phyloP scores from a whole-genome alignment of 2,113 vertebrate species.

The Sturnus vulgaris region DNA sequence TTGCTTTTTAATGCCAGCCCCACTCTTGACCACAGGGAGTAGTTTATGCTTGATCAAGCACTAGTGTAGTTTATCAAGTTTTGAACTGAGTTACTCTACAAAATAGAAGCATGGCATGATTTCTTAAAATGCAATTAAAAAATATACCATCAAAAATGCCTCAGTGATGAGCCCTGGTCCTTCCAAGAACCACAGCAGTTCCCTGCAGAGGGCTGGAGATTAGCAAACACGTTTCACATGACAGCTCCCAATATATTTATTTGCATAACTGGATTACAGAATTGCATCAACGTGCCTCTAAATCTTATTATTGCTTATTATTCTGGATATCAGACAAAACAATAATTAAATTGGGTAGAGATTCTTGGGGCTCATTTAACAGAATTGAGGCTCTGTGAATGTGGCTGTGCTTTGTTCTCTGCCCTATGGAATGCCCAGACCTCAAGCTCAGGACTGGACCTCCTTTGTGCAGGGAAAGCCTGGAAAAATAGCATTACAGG shows the following conservation, averaged over 20 bases:
- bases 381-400: background rate
- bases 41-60: background rate
- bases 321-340: background rate
- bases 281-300: background rate
- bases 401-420: background rate
- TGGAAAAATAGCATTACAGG: background rate
- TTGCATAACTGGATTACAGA: slow-evolving; percentile 39
- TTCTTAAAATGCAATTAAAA: background rate
- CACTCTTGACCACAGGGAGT: background rate
- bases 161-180: background rate
- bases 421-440: accelerated
- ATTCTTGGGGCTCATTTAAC: background rate
- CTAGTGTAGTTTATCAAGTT: background rate
- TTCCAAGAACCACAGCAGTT: background rate
- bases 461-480: background rate
- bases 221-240: background rate
- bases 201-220: background rate
- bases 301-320: slow-evolving; percentile 35
- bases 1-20: background rate
- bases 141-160: background rate
- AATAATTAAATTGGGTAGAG: background rate
- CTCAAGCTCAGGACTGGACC: accelerated
- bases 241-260: background rate
- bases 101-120: background rate
- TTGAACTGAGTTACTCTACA: background rate